A percentile compares a stretch with the other conserved stretches of the same genome.
Evolutionary conservation across 2,888 invertebrate species (phyloP).

Genomic region (Dryomyza anilis): DNA sequence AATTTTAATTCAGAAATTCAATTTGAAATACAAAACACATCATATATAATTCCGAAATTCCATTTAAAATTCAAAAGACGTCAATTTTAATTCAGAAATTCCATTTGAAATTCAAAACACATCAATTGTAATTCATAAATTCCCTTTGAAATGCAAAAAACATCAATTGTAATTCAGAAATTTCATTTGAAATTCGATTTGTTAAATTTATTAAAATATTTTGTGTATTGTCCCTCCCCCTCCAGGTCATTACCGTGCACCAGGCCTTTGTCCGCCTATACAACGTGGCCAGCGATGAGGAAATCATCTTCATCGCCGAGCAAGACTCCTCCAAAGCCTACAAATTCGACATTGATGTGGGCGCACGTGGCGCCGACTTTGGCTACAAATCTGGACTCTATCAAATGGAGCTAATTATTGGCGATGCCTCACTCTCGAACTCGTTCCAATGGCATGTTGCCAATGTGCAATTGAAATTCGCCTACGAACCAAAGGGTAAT

Average conservation of each 20-base stretch:
- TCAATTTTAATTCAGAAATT: too few relatives aligned
- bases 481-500: constrained; percentile 60
- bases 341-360: constrained; percentile 90
- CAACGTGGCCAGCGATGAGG: constrained; percentile 70
- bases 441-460: constrained; percentile 88
- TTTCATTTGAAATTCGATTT: too few relatives aligned
- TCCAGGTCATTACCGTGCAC: constrained; percentile 71
- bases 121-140: too few relatives aligned
- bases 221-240: not conserved
- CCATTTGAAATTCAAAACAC: too few relatives aligned
- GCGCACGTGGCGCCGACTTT: constrained; percentile 79
- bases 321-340: constrained; percentile 78
- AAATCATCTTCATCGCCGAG: constrained; percentile 94
- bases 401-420: constrained; percentile 82
- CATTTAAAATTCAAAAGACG: too few relatives aligned
- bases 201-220: too few relatives aligned
- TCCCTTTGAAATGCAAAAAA: too few relatives aligned
- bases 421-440: constrained; percentile 88
- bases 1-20: too few relatives aligned
- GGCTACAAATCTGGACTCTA: constrained; percentile 78
- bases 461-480: constrained; percentile 76
- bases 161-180: too few relatives aligned
- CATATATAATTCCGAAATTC: too few relatives aligned
- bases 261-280: constrained; percentile 86
- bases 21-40: not conserved